Conservation (phyloP, 2,888 invertebrate genomes). For the Yponomeuta cagnagella region DNA sequence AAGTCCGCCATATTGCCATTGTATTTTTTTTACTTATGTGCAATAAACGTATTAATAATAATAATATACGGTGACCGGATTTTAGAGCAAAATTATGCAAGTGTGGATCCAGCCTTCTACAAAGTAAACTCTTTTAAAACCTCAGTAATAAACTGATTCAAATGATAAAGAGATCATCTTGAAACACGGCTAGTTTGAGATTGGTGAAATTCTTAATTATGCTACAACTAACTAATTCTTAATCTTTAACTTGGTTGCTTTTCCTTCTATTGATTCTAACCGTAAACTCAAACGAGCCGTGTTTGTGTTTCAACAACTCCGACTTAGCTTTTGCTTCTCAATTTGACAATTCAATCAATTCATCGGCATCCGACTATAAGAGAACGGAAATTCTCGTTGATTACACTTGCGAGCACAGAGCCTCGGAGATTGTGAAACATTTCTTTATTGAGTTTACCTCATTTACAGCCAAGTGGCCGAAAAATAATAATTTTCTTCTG, state of each 20-base stretch:
- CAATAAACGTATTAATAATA: no score
- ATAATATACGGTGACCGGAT: no score
- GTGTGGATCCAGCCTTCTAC: no score
- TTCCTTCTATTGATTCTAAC: neutral
- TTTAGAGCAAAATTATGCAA: no score
- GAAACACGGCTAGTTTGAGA: neutral
- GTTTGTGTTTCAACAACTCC: neutral
- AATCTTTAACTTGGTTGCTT: neutral
- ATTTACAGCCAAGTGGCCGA: no score
- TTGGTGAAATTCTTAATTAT: neutral
- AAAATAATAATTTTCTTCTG: no score
- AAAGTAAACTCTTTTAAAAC: no score
- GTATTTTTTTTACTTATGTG: no score
- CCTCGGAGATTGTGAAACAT: neutral
- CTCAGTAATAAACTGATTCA: no score
- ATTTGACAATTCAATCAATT: neutral
- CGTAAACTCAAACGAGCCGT: neutral
- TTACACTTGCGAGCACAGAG: neutral
- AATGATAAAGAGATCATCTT: neutral
- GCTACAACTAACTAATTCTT: neutral
- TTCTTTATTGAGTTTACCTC: neutral
- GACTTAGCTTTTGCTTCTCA: neutral
- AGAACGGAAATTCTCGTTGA: neutral
- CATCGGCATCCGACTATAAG: neutral
- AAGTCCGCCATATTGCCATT: no score